These are phyloP conservation scores for Lasioglossum oenotherae DNA, from an alignment of 2,888 invertebrate genomes.

Conservation along the genomic window DNA sequence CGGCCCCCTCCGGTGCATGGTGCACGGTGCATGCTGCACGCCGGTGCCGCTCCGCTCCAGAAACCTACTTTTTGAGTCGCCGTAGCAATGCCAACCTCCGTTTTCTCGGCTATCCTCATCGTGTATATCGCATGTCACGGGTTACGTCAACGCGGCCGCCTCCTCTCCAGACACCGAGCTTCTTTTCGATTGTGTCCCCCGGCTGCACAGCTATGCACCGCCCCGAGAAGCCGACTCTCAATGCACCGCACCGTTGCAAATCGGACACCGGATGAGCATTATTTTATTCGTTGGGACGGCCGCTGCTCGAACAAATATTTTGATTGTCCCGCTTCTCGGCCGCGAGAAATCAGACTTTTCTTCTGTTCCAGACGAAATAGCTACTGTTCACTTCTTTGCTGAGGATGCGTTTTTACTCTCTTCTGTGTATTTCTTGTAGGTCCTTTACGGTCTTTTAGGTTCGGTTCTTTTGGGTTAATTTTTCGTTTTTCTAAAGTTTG, in stretches of 20 bases:
- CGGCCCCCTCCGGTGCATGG: background rate
- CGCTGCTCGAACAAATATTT: background rate
- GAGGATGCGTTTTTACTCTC: background rate
- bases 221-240: background rate
- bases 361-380: no score
- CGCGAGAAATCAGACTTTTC: background rate
- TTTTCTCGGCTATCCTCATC: slow-evolving; percentile 58
- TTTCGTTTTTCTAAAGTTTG: no score
- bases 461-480: no score
- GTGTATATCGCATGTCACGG: slow-evolving; percentile 34
- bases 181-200: slow-evolving; percentile 7
- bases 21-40: background rate
- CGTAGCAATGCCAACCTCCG: slow-evolving; percentile 65
- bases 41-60: slow-evolving; percentile 73
- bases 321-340: background rate
- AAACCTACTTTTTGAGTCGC: slow-evolving; percentile 77
- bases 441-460: background rate
- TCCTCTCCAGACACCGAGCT: background rate
- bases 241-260: background rate
- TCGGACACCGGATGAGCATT: background rate
- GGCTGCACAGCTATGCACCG: no score
- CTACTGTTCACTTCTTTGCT: no score
- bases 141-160: slow-evolving; percentile 48
- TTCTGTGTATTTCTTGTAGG: background rate
- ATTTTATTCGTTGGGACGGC: background rate